Evolutionary conservation across 2,797 vertebrate species (phyloP), one percentile per base, ranked within the genome.

Genomic region (Sebastes variabilis): DNA sequence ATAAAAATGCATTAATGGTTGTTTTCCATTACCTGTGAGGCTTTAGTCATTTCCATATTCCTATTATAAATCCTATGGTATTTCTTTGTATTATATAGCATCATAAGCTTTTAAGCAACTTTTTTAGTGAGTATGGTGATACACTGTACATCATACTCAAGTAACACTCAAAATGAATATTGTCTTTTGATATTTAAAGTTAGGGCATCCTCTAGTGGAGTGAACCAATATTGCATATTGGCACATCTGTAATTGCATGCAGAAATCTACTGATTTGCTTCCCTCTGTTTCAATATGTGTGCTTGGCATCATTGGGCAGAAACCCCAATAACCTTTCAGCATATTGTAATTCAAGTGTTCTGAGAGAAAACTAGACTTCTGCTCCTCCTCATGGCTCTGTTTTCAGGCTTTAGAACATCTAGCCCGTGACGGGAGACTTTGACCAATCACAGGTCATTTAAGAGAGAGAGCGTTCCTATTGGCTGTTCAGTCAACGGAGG

Each of bases 201-300:
- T 72, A 69, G 62, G 22, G 10, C 16, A 0, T 76, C 87, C 70
- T 84, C 90, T 90, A 69, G 86, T 91, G 91, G 71, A 32, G 2
- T 0, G 1, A 61, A 18, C 0, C 3, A 13, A 55, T 74, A 42
- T 20, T 59, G 60, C 66, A 68, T 11, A 60, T 14, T n/a, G 22
- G 2, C 8, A 59, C 16, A 82, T 25, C 7, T 46, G 12, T 12
- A 13, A 22, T 3, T 42, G 14, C 34, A 16, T 6, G 18, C 2
- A 27, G 8, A 14, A 14, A 25, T 30, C 5, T 36, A 3, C 10
- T 32, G 2, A 18, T 6, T 24, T 0, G 24, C 2, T 58, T 49
- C 10, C 2, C 32, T 58, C 16, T 68, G n/a, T 61, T 38, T 38
- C 36, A 38, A 13, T 38, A 38, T 66, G 22, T 62, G 29, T 27